phyloP scores from a whole-genome alignment of 1,140 invertebrate genomes.

The Solenopsis fugax region DNA sequence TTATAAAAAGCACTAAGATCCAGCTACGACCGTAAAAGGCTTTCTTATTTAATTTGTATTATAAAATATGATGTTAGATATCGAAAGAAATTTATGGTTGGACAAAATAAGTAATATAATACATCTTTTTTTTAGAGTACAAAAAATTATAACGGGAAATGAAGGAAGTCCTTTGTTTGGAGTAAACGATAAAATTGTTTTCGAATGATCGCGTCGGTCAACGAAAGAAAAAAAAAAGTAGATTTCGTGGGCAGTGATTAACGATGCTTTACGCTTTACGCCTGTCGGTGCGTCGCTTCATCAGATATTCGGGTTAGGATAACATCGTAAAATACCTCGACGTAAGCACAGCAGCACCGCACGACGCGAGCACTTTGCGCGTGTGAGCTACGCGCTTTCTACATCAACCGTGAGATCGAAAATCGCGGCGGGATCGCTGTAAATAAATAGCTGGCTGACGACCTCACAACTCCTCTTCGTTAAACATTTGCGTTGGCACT shows the following conservation, averaged over 20 bases:
- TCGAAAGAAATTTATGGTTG: not conserved
- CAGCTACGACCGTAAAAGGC: too few species aligned
- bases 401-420: constrained; percentile 67
- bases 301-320: constrained; percentile 77
- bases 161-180: constrained; percentile 5
- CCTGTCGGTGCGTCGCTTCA: constrained; percentile 62
- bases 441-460: constrained; percentile 71
- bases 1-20: too few species aligned
- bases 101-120: not conserved
- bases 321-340: constrained; percentile 78
- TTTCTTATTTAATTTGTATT: too few species aligned
- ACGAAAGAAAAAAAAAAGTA: not conserved
- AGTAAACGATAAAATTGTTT: constrained; percentile 35
- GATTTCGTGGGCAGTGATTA: constrained; percentile 64
- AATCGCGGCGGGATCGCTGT: constrained; percentile 64
- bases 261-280: constrained; percentile 62
- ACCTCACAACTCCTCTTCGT: constrained; percentile 63
- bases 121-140: not conserved
- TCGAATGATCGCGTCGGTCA: constrained; percentile 25
- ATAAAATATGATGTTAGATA: not conserved
- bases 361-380: constrained; percentile 57
- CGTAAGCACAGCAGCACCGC: constrained; percentile 65
- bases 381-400: constrained; percentile 53
- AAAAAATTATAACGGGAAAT: not conserved
- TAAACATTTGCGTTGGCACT: constrained; percentile 62